Percentiles rank a stretch among this genome's conserved stretches.
These are phyloP conservation scores for Melanostigma gelatinosum DNA, from an alignment of 2,113 vertebrate species.

Conservation along the genomic window DNA sequence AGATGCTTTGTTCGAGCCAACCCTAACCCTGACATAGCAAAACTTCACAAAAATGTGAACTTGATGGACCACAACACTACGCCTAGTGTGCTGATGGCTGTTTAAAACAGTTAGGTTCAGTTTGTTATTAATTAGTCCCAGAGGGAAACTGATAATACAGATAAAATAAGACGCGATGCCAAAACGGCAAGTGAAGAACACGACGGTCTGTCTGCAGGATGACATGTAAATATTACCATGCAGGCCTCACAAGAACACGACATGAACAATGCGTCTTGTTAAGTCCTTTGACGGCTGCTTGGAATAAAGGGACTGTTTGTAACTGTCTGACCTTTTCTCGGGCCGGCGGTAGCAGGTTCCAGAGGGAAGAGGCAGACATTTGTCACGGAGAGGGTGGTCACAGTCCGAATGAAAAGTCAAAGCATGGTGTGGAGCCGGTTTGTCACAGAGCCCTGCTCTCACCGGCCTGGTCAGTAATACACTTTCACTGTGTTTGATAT, in stretches of 20 bases:
- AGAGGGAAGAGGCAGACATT: slow-evolving; percentile 28
- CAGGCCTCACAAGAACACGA: slow-evolving; percentile 11
- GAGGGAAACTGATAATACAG: background rate
- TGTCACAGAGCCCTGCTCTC: slow-evolving; percentile 36
- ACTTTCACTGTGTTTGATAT: slow-evolving; percentile 29
- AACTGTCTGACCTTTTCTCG: slow-evolving; percentile 44
- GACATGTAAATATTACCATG: background rate
- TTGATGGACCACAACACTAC: background rate
- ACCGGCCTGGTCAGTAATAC: background rate
- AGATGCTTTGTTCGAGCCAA: background rate
- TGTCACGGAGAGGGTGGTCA: slow-evolving; percentile 33
- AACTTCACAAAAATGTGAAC: background rate
- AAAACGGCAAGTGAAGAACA: background rate
- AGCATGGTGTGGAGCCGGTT: slow-evolving; percentile 13
- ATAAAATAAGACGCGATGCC: background rate
- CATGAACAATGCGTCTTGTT: slow-evolving; percentile 27
- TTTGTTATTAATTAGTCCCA: background rate
- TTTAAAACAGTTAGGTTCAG: background rate
- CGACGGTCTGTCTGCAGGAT: background rate
- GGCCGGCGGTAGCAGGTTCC: slow-evolving; percentile 19
- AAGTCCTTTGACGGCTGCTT: slow-evolving; percentile 3
- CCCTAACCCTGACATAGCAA: background rate
- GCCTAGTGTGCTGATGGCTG: slow-evolving; percentile 3
- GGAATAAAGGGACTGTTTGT: slow-evolving; percentile 33
- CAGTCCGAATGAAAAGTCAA: slow-evolving; percentile 36